A percentile compares a stretch with the other conserved stretches of the same genome.
Conservation (phyloP, 2,113 vertebrate species). For the Proterorhinus semilunaris region DNA sequence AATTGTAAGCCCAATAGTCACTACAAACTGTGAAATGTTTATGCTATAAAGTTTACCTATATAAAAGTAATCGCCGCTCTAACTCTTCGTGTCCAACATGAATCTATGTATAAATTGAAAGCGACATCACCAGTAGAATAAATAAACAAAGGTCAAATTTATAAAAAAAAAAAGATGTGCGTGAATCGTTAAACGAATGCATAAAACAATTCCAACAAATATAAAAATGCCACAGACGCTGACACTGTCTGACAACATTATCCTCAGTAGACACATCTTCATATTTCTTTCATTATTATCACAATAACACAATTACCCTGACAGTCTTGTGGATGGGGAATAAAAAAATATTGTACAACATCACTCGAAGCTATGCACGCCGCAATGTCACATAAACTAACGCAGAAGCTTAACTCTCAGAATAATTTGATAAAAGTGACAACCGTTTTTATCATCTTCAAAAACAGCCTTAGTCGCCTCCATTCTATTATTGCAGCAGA, state of each 20-base stretch:
- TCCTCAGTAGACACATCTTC: background rate
- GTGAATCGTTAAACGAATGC: background rate
- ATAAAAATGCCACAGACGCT: background rate
- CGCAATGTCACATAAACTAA: background rate
- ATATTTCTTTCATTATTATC: slow-evolving; percentile 12
- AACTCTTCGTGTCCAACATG: too few species aligned
- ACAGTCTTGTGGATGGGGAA: slow-evolving; percentile 1
- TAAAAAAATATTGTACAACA: background rate
- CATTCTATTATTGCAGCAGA: background rate
- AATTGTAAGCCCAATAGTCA: too few species aligned
- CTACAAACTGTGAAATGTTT: too few species aligned
- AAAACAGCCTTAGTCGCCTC: background rate
- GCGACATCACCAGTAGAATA: background rate
- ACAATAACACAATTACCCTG: slow-evolving; percentile 1
- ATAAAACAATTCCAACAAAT: background rate
- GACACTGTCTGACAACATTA: background rate
- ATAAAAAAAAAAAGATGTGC: background rate
- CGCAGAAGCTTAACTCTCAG: background rate
- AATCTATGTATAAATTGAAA: slow-evolving; percentile 3
- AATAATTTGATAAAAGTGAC: background rate
- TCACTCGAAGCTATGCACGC: background rate
- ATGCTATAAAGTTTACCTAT: too few species aligned
- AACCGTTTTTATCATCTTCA: slow-evolving; percentile 1
- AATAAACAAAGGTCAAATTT: slow-evolving; percentile 7
- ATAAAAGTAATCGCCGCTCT: too few species aligned